Percentiles rank a stretch among this genome's conserved stretches.
Conservation (phyloP, 2,888 invertebrate genomes). For the Poecilus cupreus region DNA sequence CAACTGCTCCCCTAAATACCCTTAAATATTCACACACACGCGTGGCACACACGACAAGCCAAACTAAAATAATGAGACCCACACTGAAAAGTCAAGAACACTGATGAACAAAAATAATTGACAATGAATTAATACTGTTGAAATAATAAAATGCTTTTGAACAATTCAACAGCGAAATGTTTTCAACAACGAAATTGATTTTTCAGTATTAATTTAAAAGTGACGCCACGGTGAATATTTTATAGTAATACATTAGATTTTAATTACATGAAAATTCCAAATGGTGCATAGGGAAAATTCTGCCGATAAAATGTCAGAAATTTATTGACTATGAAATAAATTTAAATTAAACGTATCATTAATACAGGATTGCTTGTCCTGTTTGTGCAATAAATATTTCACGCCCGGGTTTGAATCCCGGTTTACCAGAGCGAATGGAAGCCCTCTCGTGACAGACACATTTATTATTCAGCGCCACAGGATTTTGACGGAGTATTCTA, state of each 20-base stretch:
- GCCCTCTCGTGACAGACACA: too few relatives aligned
- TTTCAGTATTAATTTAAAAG: background rate
- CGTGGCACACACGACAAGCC: too few relatives aligned
- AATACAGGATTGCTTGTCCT: conserved; percentile 13
- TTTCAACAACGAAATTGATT: conserved; percentile 9
- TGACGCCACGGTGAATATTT: background rate
- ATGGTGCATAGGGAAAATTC: conserved; percentile 11
- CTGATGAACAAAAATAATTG: too few relatives aligned
- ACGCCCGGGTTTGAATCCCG: background rate
- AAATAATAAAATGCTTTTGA: too few relatives aligned
- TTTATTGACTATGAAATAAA: conserved; percentile 30
- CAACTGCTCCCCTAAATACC: background rate
- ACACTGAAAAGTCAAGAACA: too few relatives aligned
- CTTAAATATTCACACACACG: background rate
- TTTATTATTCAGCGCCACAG: too few relatives aligned
- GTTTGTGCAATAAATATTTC: conserved; percentile 9
- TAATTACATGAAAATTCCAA: conserved; percentile 34
- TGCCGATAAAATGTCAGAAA: conserved; percentile 32
- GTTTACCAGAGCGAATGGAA: too few relatives aligned
- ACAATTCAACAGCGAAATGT: background rate
- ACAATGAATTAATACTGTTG: too few relatives aligned
- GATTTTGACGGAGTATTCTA: too few relatives aligned
- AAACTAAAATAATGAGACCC: too few relatives aligned
- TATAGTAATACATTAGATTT: conserved; percentile 13
- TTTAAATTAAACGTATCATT: conserved; percentile 35